phyloP scores from a whole-genome alignment of 2,888 invertebrate species.

The Heliconius cydno region DNA sequence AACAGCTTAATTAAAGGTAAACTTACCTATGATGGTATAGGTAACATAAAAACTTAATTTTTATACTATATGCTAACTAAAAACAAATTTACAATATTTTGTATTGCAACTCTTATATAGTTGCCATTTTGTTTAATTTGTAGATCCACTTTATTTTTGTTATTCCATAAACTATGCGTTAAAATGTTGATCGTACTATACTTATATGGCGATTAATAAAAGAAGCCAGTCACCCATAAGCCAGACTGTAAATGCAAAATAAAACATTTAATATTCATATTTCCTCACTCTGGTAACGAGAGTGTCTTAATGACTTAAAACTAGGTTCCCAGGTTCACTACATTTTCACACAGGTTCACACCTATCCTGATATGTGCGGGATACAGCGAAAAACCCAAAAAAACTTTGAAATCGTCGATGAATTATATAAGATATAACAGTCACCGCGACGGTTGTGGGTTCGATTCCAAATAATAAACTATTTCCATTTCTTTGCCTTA shows the following conservation, averaged over 20 bases:
- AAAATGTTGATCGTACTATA: not conserved
- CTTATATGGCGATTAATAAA: not conserved
- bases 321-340: not conserved
- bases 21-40: not conserved
- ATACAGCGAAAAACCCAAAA: not conserved
- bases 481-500: too few relatives aligned
- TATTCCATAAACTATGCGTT: not conserved
- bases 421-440: too few relatives aligned
- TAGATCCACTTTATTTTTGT: not conserved
- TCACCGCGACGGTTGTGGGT: too few relatives aligned
- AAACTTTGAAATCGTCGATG: too few relatives aligned
- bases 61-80: not conserved
- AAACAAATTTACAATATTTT: not conserved
- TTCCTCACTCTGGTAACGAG: not conserved
- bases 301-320: not conserved
- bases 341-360: too few relatives aligned
- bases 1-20: slow-evolving; percentile 1
- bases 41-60: not conserved
- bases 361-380: not conserved
- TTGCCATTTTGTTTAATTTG: not conserved
- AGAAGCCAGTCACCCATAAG: not conserved
- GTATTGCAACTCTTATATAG: not conserved
- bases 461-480: too few relatives aligned
- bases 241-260: not conserved
- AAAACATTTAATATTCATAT: not conserved